Percentiles rank a stretch among this genome's conserved stretches.
Conservation (phyloP, 2,888 invertebrate genomes). For the Keiferia lycopersicella region DNA sequence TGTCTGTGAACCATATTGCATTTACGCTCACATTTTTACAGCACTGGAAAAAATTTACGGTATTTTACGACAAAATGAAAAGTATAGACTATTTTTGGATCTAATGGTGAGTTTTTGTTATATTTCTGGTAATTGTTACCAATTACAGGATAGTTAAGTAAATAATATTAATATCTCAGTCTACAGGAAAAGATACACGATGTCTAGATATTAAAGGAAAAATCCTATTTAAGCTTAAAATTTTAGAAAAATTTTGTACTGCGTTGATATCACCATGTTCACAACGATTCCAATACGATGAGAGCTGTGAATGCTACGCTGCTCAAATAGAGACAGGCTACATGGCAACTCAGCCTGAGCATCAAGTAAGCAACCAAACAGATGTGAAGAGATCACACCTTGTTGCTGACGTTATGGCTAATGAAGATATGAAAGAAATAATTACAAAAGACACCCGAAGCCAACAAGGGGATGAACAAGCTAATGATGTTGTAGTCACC, state of each 20-base stretch:
- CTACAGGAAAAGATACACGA: constrained; percentile 62
- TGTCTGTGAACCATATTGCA: constrained; percentile 70
- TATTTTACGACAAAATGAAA: constrained; percentile 65
- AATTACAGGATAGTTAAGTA: background rate
- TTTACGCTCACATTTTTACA: constrained; percentile 73
- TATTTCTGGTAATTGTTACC: background rate
- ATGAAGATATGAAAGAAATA: constrained; percentile 71
- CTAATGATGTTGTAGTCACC: constrained; percentile 35
- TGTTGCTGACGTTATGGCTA: constrained; percentile 71
- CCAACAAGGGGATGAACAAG: constrained; percentile 32
- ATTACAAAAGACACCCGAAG: constrained; percentile 54
- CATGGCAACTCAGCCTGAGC: constrained; percentile 54
- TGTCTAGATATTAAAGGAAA: constrained; percentile 68
- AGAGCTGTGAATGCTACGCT: constrained; percentile 59
- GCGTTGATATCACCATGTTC: constrained; percentile 70
- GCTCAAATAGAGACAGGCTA: constrained; percentile 48
- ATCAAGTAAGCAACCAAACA: constrained; percentile 43
- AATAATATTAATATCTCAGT: constrained; percentile 44
- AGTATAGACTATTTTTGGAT: constrained; percentile 66
- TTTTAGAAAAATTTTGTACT: constrained; percentile 69
- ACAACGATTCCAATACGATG: constrained; percentile 48
- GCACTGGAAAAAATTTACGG: constrained; percentile 73
- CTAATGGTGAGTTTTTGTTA: constrained; percentile 51
- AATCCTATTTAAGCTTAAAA: constrained; percentile 70
- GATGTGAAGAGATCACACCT: constrained; percentile 67